Conservation (phyloP, 2,888 invertebrate genomes). For the Melanophora roralis region DNA sequence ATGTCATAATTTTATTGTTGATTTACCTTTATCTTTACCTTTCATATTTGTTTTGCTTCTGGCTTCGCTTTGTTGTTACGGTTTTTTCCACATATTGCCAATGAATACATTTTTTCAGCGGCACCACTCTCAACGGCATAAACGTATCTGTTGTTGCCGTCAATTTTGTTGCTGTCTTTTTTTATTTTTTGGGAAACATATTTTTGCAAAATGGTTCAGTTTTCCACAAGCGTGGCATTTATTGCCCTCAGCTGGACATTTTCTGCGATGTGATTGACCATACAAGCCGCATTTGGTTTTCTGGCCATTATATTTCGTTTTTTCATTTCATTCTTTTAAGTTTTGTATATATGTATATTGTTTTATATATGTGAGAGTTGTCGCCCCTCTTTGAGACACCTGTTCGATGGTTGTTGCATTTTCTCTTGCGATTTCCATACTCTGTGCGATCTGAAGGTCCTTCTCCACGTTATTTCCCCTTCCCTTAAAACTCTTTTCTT, state of each 20-base stretch:
- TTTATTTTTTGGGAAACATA: background rate
- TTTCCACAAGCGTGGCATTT: background rate
- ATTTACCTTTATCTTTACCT: background rate
- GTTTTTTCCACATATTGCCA: background rate
- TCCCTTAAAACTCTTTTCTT: background rate
- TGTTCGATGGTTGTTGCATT: background rate
- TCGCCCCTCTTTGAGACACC: background rate
- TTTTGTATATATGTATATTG: slow-evolving; percentile 52
- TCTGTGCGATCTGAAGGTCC: background rate
- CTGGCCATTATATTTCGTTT: no score
- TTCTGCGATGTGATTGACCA: background rate
- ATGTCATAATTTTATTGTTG: background rate
- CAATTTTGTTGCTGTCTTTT: background rate
- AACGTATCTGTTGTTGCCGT: background rate
- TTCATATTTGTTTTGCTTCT: background rate
- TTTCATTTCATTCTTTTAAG: background rate
- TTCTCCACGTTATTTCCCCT: background rate
- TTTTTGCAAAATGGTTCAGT: background rate
- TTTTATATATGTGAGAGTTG: slow-evolving; percentile 3
- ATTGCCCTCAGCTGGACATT: background rate
- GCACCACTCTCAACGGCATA: background rate
- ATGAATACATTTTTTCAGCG: background rate
- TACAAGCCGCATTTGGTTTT: background rate
- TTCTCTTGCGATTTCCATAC: background rate
- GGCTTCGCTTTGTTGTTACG: background rate